Conservation (phyloP, 2,888 invertebrate species). For the Muscina levida region DNA sequence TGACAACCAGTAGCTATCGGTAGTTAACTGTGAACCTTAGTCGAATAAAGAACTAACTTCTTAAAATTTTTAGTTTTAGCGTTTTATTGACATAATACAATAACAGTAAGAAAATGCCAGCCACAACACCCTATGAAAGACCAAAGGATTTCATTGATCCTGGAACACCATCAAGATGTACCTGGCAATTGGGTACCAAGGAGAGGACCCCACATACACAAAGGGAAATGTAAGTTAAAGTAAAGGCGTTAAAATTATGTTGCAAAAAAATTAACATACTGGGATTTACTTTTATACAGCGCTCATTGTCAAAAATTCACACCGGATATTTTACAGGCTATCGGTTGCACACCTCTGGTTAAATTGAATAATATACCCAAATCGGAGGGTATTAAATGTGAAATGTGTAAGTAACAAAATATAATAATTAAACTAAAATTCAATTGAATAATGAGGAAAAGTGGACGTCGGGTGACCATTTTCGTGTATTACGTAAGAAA, state of each 20-base stretch:
- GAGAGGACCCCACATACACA: slow-evolving; percentile 73
- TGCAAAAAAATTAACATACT: no score
- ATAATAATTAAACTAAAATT: no score
- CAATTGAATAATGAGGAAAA: no score
- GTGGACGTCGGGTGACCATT: no score
- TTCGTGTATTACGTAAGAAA: no score
- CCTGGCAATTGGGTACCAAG: slow-evolving; percentile 75
- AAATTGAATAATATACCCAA: slow-evolving; percentile 89
- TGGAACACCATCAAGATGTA: slow-evolving; percentile 75
- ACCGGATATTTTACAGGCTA: slow-evolving; percentile 86
- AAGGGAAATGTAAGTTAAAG: slow-evolving; percentile 70
- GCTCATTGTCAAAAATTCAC: slow-evolving; percentile 73
- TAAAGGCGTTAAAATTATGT: not conserved
- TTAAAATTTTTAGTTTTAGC: not conserved
- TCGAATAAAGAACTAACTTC: no score
- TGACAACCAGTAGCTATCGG: no score
- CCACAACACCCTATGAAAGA: slow-evolving; percentile 69
- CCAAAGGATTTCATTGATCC: slow-evolving; percentile 76
- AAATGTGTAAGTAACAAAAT: slow-evolving; percentile 91
- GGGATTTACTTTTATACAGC: slow-evolving; percentile 52
- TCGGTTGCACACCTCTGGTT: slow-evolving; percentile 93
- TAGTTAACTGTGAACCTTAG: no score
- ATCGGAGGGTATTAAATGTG: slow-evolving; percentile 89
- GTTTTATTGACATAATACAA: no score
- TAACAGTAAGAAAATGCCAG: slow-evolving; percentile 73